A percentile compares a stretch with the other conserved stretches of the same genome.
Conservation (phyloP, 2,113 vertebrate species). For the Perca flavescens region DNA sequence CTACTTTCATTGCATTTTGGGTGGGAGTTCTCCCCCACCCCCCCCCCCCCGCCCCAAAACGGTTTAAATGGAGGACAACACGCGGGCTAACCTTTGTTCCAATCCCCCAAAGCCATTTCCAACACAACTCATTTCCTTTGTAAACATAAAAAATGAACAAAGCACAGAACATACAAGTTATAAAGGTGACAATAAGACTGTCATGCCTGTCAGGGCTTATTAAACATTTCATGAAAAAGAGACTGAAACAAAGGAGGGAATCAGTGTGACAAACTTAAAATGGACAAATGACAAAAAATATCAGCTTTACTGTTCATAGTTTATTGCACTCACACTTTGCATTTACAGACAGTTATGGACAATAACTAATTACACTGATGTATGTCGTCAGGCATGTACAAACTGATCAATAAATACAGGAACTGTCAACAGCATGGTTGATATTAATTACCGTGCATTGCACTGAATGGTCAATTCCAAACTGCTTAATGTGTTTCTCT, state of each 20-base stretch:
- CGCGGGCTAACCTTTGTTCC: no score
- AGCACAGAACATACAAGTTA: not conserved
- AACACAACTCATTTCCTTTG: not conserved
- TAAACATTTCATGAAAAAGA: not conserved
- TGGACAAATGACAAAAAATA: not conserved
- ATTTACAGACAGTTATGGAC: not conserved
- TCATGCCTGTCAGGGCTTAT: not conserved
- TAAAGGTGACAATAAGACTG: not conserved
- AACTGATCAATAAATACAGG: not conserved
- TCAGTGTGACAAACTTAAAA: not conserved
- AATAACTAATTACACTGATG: not conserved
- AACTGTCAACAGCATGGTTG: no score
- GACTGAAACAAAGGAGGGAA: not conserved
- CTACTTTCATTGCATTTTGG: no score
- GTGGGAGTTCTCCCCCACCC: no score
- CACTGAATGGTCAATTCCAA: not conserved
- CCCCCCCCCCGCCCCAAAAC: no score
- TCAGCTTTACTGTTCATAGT: not conserved
- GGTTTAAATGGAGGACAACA: no score
- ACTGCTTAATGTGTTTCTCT: not conserved
- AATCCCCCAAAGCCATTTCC: no score
- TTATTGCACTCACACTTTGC: constrained; percentile 10
- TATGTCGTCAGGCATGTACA: not conserved
- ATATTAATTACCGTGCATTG: not conserved
- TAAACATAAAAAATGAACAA: not conserved